Evolutionary conservation across 2,113 vertebrate species (phyloP).

Genomic region (Phyllostomus hastatus): DNA sequence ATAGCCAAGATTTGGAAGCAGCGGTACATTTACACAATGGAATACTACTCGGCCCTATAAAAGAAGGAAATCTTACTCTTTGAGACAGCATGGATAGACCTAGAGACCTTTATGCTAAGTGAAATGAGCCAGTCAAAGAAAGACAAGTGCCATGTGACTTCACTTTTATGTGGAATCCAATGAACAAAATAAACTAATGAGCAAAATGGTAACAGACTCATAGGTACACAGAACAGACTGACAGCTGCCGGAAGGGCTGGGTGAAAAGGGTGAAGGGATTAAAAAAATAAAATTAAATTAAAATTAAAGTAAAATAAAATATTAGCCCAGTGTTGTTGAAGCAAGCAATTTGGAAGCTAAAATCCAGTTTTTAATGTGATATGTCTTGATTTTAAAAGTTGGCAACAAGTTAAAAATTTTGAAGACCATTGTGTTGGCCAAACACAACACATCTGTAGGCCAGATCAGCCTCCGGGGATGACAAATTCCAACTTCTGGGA

Average conservation of each 20-base stretch:
- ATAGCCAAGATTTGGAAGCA: neutral
- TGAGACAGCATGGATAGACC: neutral
- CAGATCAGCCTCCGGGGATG: neutral
- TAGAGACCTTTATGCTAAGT: neutral
- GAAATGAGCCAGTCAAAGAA: neutral
- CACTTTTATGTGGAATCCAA: neutral
- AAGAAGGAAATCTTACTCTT: neutral
- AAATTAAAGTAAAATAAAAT: neutral
- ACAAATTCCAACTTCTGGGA: neutral
- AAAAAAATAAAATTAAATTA: neutral
- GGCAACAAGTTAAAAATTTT: neutral
- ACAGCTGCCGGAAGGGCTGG: neutral
- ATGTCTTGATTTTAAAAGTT: conserved; percentile 38
- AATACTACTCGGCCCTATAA: neutral
- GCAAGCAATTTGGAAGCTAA: neutral
- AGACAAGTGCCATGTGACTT: neutral
- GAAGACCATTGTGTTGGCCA: neutral
- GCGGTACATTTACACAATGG: neutral
- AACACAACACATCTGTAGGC: conserved; percentile 26
- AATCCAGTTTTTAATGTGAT: neutral
- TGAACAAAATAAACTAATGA: neutral
- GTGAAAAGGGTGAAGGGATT: neutral
- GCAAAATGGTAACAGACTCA: neutral
- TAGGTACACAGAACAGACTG: neutral
- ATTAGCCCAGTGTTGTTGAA: neutral